Conservation (phyloP, 2,113 vertebrate species). For the Perca flavescens region DNA sequence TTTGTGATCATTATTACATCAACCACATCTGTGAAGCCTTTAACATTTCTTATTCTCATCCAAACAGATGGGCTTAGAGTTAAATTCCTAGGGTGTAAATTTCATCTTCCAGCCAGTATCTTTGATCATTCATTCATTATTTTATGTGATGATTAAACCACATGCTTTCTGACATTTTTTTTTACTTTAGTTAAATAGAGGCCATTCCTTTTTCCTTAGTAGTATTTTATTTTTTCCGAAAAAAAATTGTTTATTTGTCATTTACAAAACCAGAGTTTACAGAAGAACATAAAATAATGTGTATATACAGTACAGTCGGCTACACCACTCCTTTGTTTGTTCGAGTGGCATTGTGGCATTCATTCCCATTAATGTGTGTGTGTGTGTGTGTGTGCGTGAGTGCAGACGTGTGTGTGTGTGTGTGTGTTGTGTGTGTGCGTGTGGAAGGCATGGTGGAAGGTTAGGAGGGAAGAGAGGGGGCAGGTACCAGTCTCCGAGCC, state of each 20-base stretch:
- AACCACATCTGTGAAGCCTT: not conserved
- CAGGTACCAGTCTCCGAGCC: slow-evolving; percentile 57
- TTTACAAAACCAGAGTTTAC: not conserved
- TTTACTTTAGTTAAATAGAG: not conserved
- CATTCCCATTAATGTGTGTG: not conserved
- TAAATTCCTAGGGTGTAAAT: not conserved
- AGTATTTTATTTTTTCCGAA: too few relatives aligned
- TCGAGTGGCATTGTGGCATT: slow-evolving; percentile 5
- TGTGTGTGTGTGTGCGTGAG: not conserved
- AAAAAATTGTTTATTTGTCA: too few relatives aligned
- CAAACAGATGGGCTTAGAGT: not conserved
- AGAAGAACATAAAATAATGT: not conserved
- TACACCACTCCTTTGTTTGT: slow-evolving; percentile 27
- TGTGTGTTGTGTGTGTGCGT: not conserved
- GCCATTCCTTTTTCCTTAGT: not conserved
- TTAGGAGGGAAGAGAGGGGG: slow-evolving; percentile 26
- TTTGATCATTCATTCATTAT: not conserved
- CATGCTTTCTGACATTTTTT: not conserved
- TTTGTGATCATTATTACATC: not conserved
- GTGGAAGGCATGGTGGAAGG: too few relatives aligned
- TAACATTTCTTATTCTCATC: not conserved
- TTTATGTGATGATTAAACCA: not conserved
- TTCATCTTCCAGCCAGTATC: not conserved
- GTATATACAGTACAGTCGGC: not conserved
- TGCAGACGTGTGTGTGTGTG: not conserved